A percentile compares a stretch with the other conserved stretches of the same genome.
Evolutionary conservation across 2,113 vertebrate species (phyloP).

Genomic region (Macrotis lagotis): DNA sequence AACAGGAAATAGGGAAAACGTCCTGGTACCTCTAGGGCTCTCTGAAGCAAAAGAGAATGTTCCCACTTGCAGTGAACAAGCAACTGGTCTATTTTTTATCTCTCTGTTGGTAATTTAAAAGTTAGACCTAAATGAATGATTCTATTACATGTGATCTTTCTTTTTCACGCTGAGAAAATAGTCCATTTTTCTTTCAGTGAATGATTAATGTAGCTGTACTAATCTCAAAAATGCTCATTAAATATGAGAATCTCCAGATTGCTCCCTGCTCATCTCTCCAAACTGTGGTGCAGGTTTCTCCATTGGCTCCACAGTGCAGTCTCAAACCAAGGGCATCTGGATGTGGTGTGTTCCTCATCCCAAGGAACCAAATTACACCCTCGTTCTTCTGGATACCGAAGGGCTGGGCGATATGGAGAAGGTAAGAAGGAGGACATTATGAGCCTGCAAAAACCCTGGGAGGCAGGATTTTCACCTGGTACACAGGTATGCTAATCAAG

Average conservation of each 20-base stretch:
- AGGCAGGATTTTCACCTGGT: background rate
- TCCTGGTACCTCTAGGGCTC: background rate
- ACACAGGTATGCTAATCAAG: background rate
- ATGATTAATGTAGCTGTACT: background rate
- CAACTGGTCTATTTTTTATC: no score
- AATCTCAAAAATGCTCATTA: background rate
- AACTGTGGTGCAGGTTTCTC: conserved; percentile 75
- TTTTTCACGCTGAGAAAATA: background rate
- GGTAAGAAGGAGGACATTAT: conserved; percentile 39
- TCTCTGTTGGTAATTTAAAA: background rate
- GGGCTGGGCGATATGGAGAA: conserved; percentile 78
- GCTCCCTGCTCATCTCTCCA: background rate
- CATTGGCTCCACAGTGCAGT: conserved; percentile 79
- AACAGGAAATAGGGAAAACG: background rate
- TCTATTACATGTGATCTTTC: background rate
- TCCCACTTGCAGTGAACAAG: background rate
- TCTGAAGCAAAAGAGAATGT: background rate
- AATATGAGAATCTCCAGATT: no score
- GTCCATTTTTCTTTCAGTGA: background rate
- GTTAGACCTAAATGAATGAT: background rate
- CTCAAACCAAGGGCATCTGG: conserved; percentile 83
- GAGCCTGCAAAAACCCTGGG: background rate
- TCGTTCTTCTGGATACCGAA: conserved; percentile 79
- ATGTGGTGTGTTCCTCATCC: conserved; percentile 83
- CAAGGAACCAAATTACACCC: conserved; percentile 1